Base-by-base conservation (phyloP, 2,797 vertebrate genomes). In the Kryptopterus vitreolus region DNA sequence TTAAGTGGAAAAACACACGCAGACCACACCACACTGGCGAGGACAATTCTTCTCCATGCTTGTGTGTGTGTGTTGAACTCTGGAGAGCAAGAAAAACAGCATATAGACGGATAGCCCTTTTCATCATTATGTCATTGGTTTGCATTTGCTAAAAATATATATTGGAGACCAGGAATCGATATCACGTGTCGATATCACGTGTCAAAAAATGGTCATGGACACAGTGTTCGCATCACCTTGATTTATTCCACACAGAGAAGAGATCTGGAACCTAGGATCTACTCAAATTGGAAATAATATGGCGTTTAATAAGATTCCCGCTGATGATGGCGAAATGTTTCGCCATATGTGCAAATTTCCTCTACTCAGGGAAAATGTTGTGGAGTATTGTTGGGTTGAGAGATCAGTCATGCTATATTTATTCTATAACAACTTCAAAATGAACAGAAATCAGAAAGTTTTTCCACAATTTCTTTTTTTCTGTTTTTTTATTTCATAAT, bases 1-100 rank as follows among this genome's bases (percentile, higher is more conserved):
- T 5, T 80, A 86, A 87, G 86, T 87, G 80, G 78, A 87, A 86
- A 85, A 87, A 84, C 86, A 87, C 83, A 87, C 82, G 82, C 81
- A 80, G 80, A 55, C 79, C 82, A 79, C 63, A 55, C 77, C 76
- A 61, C 52, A 81, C 62, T n/a, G 50, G 61, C 13, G 38, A 46
- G 43, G 38, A 38, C 26, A 61, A 57, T 52, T 52, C 33, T 8
- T 24, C 65, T 72, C 53, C 24, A 9, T 52, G 66, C 50, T 38
- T 68, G 35, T 66, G 18, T 63, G 59, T 62, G 61, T 62, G 75
- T 76, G 52, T 29, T 63, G 75, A 78, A 55, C 48, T 61, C 26
- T 62, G 22, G 61, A 74, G 59, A 53, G 66, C 65, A 55, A 63
- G 63, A 81, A 74, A 35, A 77, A 55, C 9, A 63, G 4, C 7